Conservation (phyloP, 2,113 vertebrate genomes). For the Grus americana region DNA sequence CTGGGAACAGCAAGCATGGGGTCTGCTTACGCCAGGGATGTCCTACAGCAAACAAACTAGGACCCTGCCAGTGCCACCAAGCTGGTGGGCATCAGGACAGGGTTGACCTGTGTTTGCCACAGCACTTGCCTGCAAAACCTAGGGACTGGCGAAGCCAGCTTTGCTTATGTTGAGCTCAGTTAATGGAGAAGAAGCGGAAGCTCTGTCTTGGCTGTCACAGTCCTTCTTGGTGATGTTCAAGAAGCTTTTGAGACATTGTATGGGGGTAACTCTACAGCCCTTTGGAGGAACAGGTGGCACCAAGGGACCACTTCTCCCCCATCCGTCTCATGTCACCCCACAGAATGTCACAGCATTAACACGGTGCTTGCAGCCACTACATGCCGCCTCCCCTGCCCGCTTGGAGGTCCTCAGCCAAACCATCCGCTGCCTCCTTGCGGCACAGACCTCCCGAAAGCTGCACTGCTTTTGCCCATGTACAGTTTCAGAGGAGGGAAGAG, state of each 20-base stretch:
- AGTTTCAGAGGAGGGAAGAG: not conserved
- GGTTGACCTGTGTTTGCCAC: not conserved
- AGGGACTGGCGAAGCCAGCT: not conserved
- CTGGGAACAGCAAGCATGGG: not conserved
- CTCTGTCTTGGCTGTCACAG: not conserved
- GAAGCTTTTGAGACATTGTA: not conserved
- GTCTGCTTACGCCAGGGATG: not conserved
- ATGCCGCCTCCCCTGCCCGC: not conserved
- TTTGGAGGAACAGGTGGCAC: not conserved
- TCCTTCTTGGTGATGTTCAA: not conserved
- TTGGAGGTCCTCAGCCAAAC: not conserved
- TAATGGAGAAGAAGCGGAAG: not conserved
- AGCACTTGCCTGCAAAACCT: not conserved
- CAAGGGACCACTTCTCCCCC: not conserved
- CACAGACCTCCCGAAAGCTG: accelerated
- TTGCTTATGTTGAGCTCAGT: not conserved
- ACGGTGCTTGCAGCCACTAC: not conserved
- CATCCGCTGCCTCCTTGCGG: not conserved
- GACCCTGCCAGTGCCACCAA: not conserved
- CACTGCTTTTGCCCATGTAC: not conserved
- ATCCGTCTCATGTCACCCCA: not conserved
- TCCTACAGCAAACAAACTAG: not conserved
- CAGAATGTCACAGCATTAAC: not conserved
- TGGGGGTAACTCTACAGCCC: not conserved
- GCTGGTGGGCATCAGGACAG: not conserved